Percentiles rank a stretch among this genome's conserved stretches.
These are phyloP conservation scores for Cebidichthys violaceus DNA, from an alignment of 2,113 vertebrate genomes.

Conservation along the genomic window DNA sequence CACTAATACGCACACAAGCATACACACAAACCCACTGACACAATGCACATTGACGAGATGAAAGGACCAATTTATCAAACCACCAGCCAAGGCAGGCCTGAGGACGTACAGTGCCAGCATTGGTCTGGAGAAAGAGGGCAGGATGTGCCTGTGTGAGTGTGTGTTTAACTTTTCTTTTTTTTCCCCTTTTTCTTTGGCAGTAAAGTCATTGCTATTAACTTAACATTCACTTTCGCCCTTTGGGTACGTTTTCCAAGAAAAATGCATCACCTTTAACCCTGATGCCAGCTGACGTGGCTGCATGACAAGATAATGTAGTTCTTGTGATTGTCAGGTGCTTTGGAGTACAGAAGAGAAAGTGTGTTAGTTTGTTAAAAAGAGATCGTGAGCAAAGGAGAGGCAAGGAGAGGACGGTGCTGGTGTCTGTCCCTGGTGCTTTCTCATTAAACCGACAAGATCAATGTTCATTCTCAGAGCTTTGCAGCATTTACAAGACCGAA, in stretches of 20 bases:
- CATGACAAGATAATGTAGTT: constrained; percentile 1
- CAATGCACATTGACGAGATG: constrained; percentile 79
- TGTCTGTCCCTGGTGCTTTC: constrained; percentile 46
- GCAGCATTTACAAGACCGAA: constrained; percentile 63
- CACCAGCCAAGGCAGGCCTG: constrained; percentile 70
- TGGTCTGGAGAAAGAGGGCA: constrained; percentile 65
- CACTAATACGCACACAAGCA: constrained; percentile 38
- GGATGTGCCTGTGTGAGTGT: constrained; percentile 56
- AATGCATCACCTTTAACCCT: constrained; percentile 28
- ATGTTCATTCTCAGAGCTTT: constrained; percentile 67
- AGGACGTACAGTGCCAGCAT: constrained; percentile 72
- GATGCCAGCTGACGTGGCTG: constrained; percentile 9
- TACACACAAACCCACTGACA: constrained; percentile 69
- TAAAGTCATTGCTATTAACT: constrained; percentile 28
- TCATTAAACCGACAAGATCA: constrained; percentile 67
- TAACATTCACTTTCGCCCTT: constrained; percentile 38
- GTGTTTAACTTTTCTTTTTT: constrained; percentile 33
- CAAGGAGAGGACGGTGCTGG: constrained; percentile 9
- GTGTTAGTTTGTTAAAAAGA: constrained; percentile 27
- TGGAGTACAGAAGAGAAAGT: constrained; percentile 22
- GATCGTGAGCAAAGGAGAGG: neutral
- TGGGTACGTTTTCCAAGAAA: constrained; percentile 35
- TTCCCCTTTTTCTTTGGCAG: constrained; percentile 2
- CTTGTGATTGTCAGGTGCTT: constrained; percentile 47
- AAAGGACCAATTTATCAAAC: constrained; percentile 82